Evolutionary conservation across 2,113 vertebrate genomes (phyloP).

Genomic region (Phyllostomus discolor): DNA sequence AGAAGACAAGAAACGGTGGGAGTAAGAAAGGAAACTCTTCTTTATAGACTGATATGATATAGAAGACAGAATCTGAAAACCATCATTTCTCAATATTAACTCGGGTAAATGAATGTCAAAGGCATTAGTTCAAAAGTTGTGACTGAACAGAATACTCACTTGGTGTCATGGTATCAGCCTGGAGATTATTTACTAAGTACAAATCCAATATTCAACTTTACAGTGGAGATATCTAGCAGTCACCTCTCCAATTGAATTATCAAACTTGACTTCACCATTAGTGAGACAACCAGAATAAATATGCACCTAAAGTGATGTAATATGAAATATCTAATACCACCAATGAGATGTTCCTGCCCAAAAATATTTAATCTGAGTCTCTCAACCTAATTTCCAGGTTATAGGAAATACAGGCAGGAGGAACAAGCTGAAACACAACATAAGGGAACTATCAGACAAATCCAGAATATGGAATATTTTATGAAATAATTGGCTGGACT

Average conservation of each 20-base stretch:
- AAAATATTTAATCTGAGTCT: neutral
- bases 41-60: neutral
- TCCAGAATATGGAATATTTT: neutral
- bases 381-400: neutral
- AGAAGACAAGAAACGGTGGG: neutral
- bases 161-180: neutral
- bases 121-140: neutral
- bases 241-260: neutral
- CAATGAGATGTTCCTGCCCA: neutral
- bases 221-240: too few relatives aligned
- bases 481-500: neutral
- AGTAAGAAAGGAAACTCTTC: neutral
- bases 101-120: neutral
- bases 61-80: neutral
- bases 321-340: neutral
- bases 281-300: neutral
- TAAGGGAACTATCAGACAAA: neutral
- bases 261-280: neutral
- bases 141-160: neutral
- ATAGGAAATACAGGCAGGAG: neutral
- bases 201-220: neutral
- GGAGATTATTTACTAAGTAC: neutral
- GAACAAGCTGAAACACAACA: neutral
- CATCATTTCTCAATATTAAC: neutral
- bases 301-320: neutral